These are phyloP conservation scores for Mesorhabditis sp. DNA, from an alignment of 2,888 invertebrate species.

Conservation along the genomic window DNA sequence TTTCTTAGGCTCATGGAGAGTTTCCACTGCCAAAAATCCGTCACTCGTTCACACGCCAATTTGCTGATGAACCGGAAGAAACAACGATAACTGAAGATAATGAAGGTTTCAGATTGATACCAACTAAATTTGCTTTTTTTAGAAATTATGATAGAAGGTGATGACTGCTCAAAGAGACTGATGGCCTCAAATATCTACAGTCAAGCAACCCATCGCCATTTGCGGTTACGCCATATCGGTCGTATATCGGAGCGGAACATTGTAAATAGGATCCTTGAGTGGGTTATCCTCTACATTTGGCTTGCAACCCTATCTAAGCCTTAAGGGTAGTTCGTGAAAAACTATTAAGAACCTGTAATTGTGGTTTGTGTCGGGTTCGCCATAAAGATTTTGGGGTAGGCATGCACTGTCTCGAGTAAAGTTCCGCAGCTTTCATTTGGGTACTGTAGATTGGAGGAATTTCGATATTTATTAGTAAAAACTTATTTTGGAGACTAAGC, in stretches of 20 bases:
- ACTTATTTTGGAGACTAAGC: no score
- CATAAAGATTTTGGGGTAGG: slow-evolving; percentile 7
- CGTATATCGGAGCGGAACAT: slow-evolving; percentile 45
- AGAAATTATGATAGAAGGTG: neutral
- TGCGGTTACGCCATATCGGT: slow-evolving; percentile 51
- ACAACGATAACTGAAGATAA: neutral
- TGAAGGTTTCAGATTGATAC: neutral
- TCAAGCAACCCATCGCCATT: slow-evolving; percentile 1
- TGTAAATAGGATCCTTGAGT: slow-evolving; percentile 51
- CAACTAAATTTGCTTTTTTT: neutral
- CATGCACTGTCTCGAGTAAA: no score
- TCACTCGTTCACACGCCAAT: slow-evolving; percentile 97
- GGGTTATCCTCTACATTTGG: slow-evolving; percentile 8
- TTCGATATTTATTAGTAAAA: no score
- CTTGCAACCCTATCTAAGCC: neutral
- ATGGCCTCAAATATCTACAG: neutral
- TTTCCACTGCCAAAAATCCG: slow-evolving; percentile 71
- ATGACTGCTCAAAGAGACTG: slow-evolving; percentile 5
- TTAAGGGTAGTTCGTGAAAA: neutral
- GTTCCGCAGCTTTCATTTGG: no score
- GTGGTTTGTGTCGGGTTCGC: slow-evolving; percentile 57
- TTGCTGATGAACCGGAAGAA: slow-evolving; percentile 73
- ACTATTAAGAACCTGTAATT: slow-evolving; percentile 37
- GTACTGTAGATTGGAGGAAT: no score
- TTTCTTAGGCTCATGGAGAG: slow-evolving; percentile 83